A percentile compares a stretch with the other conserved stretches of the same genome.
These are phyloP conservation scores for Xyliphius kryptos DNA, from an alignment of 2,113 vertebrate species.

Conservation along the genomic window DNA sequence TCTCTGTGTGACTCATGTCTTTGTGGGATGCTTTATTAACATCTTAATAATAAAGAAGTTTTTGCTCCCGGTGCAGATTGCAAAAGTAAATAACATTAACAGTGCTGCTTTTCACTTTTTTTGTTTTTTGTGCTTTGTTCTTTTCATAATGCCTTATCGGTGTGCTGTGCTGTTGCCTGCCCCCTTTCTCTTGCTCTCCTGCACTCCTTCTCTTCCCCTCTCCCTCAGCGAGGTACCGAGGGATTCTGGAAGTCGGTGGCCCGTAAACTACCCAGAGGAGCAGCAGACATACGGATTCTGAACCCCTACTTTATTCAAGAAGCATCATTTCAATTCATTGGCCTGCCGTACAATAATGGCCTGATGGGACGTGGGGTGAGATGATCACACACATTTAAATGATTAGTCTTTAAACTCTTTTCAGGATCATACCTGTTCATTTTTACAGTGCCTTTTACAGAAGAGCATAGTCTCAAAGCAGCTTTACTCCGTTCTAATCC, in stretches of 20 bases:
- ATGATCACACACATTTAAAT: too few relatives aligned
- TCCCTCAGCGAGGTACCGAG: constrained; percentile 75
- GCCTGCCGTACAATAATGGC: constrained; percentile 93
- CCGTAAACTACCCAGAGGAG: constrained; percentile 79
- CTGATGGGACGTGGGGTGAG: constrained; percentile 95
- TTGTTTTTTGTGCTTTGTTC: too few relatives aligned
- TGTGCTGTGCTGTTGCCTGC: too few relatives aligned
- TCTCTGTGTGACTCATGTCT: neutral
- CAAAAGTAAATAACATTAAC: neutral
- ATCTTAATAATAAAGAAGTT: neutral
- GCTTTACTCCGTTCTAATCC: too few relatives aligned
- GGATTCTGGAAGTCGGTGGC: constrained; percentile 98
- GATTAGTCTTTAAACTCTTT: too few relatives aligned
- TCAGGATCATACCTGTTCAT: neutral
- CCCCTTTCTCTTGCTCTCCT: neutral
- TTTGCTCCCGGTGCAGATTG: neutral
- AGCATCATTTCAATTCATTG: constrained; percentile 96
- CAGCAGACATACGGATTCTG: constrained; percentile 88
- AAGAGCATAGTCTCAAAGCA: too few relatives aligned
- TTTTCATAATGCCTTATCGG: too few relatives aligned
- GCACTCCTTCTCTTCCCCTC: neutral
- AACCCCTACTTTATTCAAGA: constrained; percentile 98
- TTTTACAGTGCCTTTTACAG: neutral
- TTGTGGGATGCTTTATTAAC: neutral
- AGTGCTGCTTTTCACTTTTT: neutral